Evolutionary conservation across 2,113 vertebrate species (phyloP).

Genomic region (Castor canadensis): DNA sequence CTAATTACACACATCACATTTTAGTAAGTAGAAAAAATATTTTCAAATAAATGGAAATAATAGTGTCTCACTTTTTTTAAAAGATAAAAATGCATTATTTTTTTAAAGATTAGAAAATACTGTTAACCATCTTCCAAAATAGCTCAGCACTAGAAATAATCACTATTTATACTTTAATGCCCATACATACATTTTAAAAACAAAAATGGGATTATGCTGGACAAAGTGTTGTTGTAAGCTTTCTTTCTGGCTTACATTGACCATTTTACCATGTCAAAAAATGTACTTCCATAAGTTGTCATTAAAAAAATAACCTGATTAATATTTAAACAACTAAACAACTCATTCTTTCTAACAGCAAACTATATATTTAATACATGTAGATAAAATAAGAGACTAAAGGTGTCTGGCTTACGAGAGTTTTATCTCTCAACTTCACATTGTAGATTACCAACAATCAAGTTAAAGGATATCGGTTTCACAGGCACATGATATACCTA

Average conservation of each 20-base stretch:
- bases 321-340: slow-evolving; percentile 37
- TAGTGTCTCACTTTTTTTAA: neutral
- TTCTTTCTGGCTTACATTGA: slow-evolving; percentile 22
- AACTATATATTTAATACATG: neutral
- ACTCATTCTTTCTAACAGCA: neutral
- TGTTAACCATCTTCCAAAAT: neutral
- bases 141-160: neutral
- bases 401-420: neutral
- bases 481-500: slow-evolving; percentile 46
- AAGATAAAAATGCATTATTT: neutral
- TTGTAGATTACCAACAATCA: neutral
- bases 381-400: slow-evolving; percentile 2
- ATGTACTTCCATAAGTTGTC: slow-evolving; percentile 22
- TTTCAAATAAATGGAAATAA: slow-evolving; percentile 42
- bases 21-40: neutral
- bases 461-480: slow-evolving; percentile 28
- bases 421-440: neutral
- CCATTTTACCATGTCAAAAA: slow-evolving; percentile 36
- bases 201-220: neutral
- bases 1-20: slow-evolving; percentile 40
- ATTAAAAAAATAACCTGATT: neutral
- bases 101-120: neutral
- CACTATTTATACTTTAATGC: neutral
- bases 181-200: neutral
- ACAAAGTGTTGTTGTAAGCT: neutral